Base-by-base conservation (phyloP, 2,797 vertebrate species). In the Chelon auratus region DNA sequence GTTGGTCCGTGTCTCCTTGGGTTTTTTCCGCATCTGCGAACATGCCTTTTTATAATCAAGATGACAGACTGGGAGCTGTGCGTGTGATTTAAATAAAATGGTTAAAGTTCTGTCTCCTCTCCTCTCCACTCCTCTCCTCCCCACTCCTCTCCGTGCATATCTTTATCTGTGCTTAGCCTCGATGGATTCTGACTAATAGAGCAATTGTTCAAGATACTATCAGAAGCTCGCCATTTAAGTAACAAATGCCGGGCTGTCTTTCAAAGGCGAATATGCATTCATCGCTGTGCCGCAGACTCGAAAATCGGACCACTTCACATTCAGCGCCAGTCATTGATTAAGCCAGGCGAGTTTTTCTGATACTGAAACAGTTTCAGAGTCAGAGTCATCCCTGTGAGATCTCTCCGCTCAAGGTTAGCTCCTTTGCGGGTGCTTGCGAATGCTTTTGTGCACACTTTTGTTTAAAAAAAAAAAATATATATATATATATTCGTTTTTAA, bases 141-240 rank as follows among this genome's bases (percentile, higher is more conserved):
- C 20, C n/a, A 53, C 26, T 26, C 43, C 2, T 45, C 52, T 18
- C 50, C 40, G 14, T 7, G 4, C 30, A 40, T 48, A 30, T 80
- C 45, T 56, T 67, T 30, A 56, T 74, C 53, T 60, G 40, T n/a
- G 43, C 62, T 53, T 13, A 76, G 48, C 54, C 48, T 73, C 13
- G 51, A 26, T 67, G 52, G 43, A 60, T 74, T 69, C 56, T 66
- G 75, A 79, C 55, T 77, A 76, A 76, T 56, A 62, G 69, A 80
- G 68, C 58, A 57, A 80, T 71, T 62, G 24, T 87, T 86, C 45
- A 68, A 62, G 70, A 80, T 50, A 30, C 63, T 42, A 68, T 75
- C 73, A 79, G 50, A 60, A 54, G 15, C 47, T 36, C 13, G 72
- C 17, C 51, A 54, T 59, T 68, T 68, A 9, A 60, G 37, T 40